Conservation (phyloP, 1,140 invertebrate genomes). For the Heliconius eleuchia region DNA sequence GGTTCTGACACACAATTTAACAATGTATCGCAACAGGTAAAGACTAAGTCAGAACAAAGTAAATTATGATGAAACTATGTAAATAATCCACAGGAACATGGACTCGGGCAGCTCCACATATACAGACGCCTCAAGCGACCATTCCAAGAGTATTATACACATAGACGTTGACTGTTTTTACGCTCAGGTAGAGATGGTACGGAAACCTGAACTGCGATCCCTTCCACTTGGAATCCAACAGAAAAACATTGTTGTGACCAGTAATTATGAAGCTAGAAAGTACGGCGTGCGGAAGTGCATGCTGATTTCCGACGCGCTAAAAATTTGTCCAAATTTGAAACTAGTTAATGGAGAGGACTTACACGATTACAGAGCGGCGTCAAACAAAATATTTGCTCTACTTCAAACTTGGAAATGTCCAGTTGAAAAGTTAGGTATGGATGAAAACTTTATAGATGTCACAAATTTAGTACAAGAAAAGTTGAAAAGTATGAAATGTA, state of each 20-base stretch:
- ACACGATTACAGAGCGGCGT: conserved; percentile 86
- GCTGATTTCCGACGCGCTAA: conserved; percentile 85
- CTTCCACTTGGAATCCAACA: conserved; percentile 89
- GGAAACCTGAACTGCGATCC: conserved; percentile 83
- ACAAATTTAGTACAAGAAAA: conserved; percentile 84
- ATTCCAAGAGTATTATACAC: conserved; percentile 86
- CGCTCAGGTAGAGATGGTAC: conserved; percentile 90
- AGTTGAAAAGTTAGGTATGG: conserved; percentile 90
- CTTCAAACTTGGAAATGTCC: conserved; percentile 85
- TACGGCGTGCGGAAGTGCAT: conserved; percentile 89
- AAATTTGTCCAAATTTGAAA: conserved; percentile 85
- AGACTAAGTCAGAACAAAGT: conserved; percentile 70
- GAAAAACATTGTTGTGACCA: conserved; percentile 90
- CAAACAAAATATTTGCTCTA: conserved; percentile 85
- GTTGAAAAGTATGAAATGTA: conserved; percentile 58
- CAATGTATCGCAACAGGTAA: conserved; percentile 64
- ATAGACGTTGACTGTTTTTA: conserved; percentile 92
- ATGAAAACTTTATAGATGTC: conserved; percentile 91
- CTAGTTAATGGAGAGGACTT: conserved; percentile 90
- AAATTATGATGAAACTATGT: conserved; percentile 67
- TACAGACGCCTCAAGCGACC: conserved; percentile 66
- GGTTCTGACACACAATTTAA: conserved; percentile 51
- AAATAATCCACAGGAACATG: conserved; percentile 74
- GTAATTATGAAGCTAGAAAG: conserved; percentile 89
- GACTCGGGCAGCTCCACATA: conserved; percentile 71